Conservation (phyloP, 2,113 vertebrate species). For the Tachycineta bicolor region DNA sequence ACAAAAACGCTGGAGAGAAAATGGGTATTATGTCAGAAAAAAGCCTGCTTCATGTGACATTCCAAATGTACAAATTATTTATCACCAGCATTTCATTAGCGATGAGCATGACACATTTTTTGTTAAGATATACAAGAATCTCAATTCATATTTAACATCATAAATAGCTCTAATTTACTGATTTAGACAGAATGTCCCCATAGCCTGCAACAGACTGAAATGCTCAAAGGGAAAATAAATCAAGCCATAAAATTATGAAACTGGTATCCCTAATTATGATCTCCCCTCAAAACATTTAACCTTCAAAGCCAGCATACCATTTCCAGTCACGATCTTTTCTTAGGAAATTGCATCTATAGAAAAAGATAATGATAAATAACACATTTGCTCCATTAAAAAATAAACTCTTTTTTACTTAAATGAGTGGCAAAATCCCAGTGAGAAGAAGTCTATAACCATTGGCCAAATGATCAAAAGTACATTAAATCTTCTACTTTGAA, state of each 20-base stretch:
- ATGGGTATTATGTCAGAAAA: not conserved
- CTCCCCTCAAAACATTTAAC: not conserved
- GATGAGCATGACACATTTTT: not conserved
- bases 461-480: not conserved
- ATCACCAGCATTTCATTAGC: not conserved
- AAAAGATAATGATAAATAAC: not conserved
- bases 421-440: not conserved
- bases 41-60: not conserved
- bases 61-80: not conserved
- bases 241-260: not conserved
- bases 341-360: not conserved
- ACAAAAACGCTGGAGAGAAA: not conserved
- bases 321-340: not conserved
- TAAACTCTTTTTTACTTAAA: not conserved
- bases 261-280: constrained; percentile 14
- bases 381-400: not conserved
- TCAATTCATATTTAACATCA: not conserved
- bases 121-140: not conserved
- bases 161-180: not conserved
- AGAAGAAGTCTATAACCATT: not conserved
- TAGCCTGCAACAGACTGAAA: not conserved
- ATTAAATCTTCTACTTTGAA: not conserved
- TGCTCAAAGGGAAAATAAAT: constrained; percentile 32
- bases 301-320: not conserved
- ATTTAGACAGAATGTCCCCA: not conserved